Percentiles rank a stretch among this genome's conserved stretches.
Evolutionary conservation across 1,140 invertebrate species (phyloP).

Genomic region (Vanessa tameamea): DNA sequence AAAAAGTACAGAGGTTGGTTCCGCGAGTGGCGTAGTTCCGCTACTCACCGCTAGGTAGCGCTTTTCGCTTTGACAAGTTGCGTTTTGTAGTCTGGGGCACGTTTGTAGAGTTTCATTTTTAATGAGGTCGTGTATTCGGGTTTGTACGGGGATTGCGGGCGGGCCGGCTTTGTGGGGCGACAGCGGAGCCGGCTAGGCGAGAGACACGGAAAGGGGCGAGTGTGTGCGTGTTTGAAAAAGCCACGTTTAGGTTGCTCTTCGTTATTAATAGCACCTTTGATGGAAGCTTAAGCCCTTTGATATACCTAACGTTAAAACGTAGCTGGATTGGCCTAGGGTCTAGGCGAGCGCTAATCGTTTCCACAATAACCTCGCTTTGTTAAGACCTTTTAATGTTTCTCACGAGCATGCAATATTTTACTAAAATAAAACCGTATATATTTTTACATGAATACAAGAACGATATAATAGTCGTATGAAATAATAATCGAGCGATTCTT

Average conservation of each 20-base stretch:
- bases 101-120: slow-evolving; percentile 75
- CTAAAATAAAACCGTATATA: no score
- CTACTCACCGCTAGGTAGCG: slow-evolving; percentile 75
- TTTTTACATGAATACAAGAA: no score
- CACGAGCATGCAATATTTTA: neutral
- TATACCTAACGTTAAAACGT: slow-evolving; percentile 21
- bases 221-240: slow-evolving; percentile 70
- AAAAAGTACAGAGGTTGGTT: slow-evolving; percentile 78
- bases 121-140: slow-evolving; percentile 75
- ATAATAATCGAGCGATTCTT: no score
- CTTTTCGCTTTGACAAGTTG: slow-evolving; percentile 71
- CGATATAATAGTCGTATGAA: no score
- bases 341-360: neutral
- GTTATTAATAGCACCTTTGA: slow-evolving; percentile 59
- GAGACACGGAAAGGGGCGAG: slow-evolving; percentile 47
- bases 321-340: slow-evolving; percentile 13
- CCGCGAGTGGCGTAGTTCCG: slow-evolving; percentile 74
- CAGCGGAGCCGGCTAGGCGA: slow-evolving; percentile 51
- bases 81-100: slow-evolving; percentile 62
- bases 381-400: neutral
- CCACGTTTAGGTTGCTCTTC: slow-evolving; percentile 61
- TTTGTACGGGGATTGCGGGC: slow-evolving; percentile 55
- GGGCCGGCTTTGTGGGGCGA: slow-evolving; percentile 59
- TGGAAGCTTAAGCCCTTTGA: slow-evolving; percentile 33
- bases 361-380: neutral